Percentiles rank a stretch among this genome's conserved stretches.
These are phyloP conservation scores for Scrobipalpa costella DNA, from an alignment of 2,888 invertebrate genomes.

Conservation along the genomic window DNA sequence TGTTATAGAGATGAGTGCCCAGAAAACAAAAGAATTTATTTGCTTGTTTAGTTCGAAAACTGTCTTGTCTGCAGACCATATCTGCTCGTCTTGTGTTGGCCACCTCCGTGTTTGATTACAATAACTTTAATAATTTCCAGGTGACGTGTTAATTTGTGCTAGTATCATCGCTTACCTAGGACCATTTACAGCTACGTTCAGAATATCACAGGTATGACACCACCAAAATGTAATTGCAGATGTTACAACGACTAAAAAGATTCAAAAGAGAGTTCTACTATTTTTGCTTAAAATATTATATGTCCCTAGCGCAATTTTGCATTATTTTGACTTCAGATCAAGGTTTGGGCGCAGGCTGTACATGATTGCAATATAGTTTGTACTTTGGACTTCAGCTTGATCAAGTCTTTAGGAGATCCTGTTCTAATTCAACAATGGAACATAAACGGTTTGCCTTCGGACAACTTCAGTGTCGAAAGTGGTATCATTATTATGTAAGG, in stretches of 20 bases:
- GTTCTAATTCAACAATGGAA: conserved; percentile 95
- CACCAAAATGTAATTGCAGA: too few relatives aligned
- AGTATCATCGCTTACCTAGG: conserved; percentile 96
- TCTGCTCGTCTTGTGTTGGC: too few relatives aligned
- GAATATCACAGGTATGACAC: conserved; percentile 70
- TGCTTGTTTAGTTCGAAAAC: too few relatives aligned
- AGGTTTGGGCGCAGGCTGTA: conserved; percentile 87
- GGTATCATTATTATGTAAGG: conserved; percentile 93
- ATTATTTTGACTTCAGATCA: conserved; percentile 72
- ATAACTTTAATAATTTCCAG: conserved; percentile 65
- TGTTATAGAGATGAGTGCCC: too few relatives aligned
- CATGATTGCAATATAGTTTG: conserved; percentile 87
- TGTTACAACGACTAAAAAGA: too few relatives aligned
- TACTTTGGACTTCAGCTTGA: conserved; percentile 88
- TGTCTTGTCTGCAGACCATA: too few relatives aligned
- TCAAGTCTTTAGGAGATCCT: conserved; percentile 91
- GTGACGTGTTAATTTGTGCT: conserved; percentile 93
- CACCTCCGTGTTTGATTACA: too few relatives aligned
- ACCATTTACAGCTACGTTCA: conserved; percentile 89
- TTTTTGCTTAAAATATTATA: too few relatives aligned
- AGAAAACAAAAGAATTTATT: too few relatives aligned
- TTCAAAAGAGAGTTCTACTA: neutral
- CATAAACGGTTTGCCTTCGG: conserved; percentile 93
- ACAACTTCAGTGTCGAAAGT: conserved; percentile 94
- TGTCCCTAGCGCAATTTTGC: neutral